Base-by-base conservation (phyloP, 2,888 invertebrate genomes). In the Microctonus aethiopoides region DNA sequence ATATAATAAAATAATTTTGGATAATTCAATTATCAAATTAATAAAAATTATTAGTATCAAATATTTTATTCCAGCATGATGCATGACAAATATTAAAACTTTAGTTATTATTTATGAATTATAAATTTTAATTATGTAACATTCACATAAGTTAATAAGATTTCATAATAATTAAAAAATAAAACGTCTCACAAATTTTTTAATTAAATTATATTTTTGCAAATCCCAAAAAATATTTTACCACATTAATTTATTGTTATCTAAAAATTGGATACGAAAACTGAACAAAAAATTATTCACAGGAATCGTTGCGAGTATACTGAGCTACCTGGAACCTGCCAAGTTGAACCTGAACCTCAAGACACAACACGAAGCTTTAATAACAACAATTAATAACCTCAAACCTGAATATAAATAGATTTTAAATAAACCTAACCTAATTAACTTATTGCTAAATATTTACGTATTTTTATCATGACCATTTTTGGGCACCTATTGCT, bases 301-400 rank as follows among this genome's bases (percentile, higher is more conserved):
- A 85, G 85, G 81, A 75, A 83, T 77, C 81, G 80, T 74, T 77
- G 74, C 69, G 83, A 83, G 20, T 85, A 85, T 71, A 41, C 62
- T 57, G 77, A 78, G 64, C 78, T 85, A 76, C 81, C 82, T 29
- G 85, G 84, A 64, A 75, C 74, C 63, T 81, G 81, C 72, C 76
- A 80, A 26, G 82, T 72, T 69, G 77, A 78, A 52, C 74, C 72
- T 57, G 74, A 75, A 72, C 63, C 68, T 0, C 79, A 79, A 72
- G 79, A 75, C 46, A 69, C 74, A 67, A 74, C 77, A 16, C 76
- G 71, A 39, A 75, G 74, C 54, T 13, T 52, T 29, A 66, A 57
- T 41, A 66, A 41, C n/a, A 66, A 41, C 24, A 66, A 11, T 29
- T 6, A 34, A 34, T 65, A 56, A 39, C 56, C 32, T 32, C 16